A percentile compares a stretch with the other conserved stretches of the same genome.
These are phyloP conservation scores for Epizoanthus stellaris DNA, from an alignment of 92 coral and sea anemone species.

Conservation along the genomic window DNA sequence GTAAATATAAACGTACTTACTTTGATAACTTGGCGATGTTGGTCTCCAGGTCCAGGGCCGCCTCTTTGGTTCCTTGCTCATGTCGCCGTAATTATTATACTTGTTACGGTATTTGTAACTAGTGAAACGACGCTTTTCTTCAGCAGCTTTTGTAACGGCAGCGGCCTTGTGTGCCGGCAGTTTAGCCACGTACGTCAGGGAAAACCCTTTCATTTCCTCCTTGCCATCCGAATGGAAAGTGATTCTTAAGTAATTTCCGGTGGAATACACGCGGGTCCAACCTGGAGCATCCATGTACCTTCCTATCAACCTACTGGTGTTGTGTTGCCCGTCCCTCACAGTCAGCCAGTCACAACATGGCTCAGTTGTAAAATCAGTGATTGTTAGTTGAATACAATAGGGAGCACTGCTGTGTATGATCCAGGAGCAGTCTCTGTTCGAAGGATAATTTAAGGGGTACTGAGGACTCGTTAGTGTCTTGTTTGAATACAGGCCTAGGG, in stretches of 20 bases:
- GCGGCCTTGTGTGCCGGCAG: too few species aligned
- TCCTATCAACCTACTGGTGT: not conserved
- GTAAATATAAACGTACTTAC: too few species aligned
- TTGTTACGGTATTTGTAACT: too few species aligned
- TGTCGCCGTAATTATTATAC: too few species aligned
- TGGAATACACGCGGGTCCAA: not conserved
- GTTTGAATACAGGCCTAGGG: not conserved
- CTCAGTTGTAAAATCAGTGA: not conserved
- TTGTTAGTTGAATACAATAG: not conserved
- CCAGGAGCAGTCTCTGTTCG: not conserved
- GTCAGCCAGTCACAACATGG: constrained; percentile 1
- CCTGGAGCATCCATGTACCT: not conserved
- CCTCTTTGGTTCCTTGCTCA: too few species aligned
- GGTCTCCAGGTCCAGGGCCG: too few species aligned
- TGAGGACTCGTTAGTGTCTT: not conserved
- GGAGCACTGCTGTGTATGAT: not conserved
- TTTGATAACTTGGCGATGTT: too few species aligned
- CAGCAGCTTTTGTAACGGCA: too few species aligned
- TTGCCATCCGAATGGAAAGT: constrained; percentile 12
- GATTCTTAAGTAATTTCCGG: constrained; percentile 4
- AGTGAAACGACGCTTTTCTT: too few species aligned
- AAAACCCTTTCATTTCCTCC: not conserved
- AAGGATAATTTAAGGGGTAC: not conserved
- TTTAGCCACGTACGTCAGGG: not conserved
- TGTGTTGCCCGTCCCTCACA: not conserved